Base-by-base conservation (phyloP, 30 jellyfish, hydroid and myxozoan genomes). In the Chrysaora quinquecirrha region DNA sequence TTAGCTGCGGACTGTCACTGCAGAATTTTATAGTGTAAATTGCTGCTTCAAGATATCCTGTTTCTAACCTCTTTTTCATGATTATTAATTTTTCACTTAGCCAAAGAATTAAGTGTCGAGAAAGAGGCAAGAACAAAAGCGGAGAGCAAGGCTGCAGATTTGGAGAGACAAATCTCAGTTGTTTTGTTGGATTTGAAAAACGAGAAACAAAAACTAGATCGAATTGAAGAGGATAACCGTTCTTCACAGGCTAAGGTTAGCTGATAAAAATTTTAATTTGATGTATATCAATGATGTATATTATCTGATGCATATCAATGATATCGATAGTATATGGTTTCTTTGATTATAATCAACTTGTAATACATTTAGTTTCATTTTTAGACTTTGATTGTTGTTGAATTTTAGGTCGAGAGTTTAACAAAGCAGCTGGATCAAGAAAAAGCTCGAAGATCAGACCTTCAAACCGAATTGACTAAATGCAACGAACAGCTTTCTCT, bases 61-160 rank as follows among this genome's bases (percentile, higher is more conserved):
- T n/a, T n/a, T 35, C 46, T 16, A n/a, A 73, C 77, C 32, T 72
- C 34, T 33, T 7, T 46, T 34, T 56, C 20, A 25, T 77, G 2
- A 4, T 31, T 23, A 1, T 22, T 62, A n/a, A 9, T 31, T 77
- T 10, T 30, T 2, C 14, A 49, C 70, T 30, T 88, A 62, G 99
- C 97, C 3, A 87, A 71, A 52, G 99, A 94, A 20, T 61, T 93
- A 20, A 79, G 64, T 28, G 29, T 38, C 30, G 99, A 94, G 65
- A 78, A 89, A 34, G 97, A 94, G 65, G 95, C 87, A 0, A 70
- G 96, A 34, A 80, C 94, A 27, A 78, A 85, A 38, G 96, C 96
- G 9, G 99, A 94, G 58, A 89, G 96, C 52, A 94, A 87, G 65
- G 97, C 99, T 19, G 96, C 99, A 18, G 96, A 94, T 14, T 64